Base-by-base conservation (phyloP, 2,113 vertebrate species). In the Sebastes fasciatus region DNA sequence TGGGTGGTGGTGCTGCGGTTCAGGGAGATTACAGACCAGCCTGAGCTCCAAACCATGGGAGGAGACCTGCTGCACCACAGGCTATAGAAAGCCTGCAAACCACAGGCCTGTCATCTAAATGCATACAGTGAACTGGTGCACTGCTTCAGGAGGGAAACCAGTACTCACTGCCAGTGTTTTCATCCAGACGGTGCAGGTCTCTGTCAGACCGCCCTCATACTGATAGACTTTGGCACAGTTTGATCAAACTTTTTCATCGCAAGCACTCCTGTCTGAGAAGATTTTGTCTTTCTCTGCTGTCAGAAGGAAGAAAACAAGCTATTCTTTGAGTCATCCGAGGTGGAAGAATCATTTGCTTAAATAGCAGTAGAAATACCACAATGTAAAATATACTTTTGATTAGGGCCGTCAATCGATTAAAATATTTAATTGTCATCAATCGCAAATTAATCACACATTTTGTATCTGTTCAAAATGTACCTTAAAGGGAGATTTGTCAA, bases 1-100 rank as follows among this genome's bases (percentile, higher is more conserved):
- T 85, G 89, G 92, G 92, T 91, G 91, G 88, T 91, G 89, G 82
- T 88, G 87, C 83, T 84, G 91, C 65, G 87, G 92, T 89, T 67
- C 45, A 43, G 49, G 77, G 74, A 91, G 92, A 94, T 94, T 93
- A 93, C 87, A 93, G 91, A 74, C 79, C 21, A 57, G 54, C 79
- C 71, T 45, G 74, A 60, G 67, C 67, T 89, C 88, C 82, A 87
- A 84, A 87, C 86, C 79, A 60, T 78, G 91, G 91, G 91, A 91
- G 93, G 93, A 90, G 92, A 82, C 87, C 81, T 58, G 77, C 77
- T 52, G 84, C 88, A 72, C 85, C 86, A 52, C 83, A 52, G 40
- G 84, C 89, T 93, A 91, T 88, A 92, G 84, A 92, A 92, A 90
- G 93, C 87, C 83, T 10, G 69, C 79, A 67, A 69, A 90, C 92